Evolutionary conservation across 2,797 vertebrate species (phyloP).

Genomic region (Pseudomugil gertrudae): DNA sequence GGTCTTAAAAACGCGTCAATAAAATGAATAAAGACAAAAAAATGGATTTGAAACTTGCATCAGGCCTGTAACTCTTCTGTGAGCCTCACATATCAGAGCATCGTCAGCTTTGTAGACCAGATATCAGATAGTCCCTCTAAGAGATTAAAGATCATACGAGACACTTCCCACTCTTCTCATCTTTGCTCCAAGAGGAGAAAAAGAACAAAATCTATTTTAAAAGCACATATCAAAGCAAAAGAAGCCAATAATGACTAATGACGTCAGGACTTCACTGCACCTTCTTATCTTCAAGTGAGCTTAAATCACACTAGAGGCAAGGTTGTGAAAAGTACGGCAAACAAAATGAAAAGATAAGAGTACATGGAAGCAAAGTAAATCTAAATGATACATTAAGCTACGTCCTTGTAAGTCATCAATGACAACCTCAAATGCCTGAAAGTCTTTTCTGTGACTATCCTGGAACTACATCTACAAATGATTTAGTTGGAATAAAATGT

Average conservation of each 20-base stretch:
- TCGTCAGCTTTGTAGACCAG: background rate
- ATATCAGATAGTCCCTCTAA: background rate
- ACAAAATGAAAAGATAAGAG: constrained; percentile 25
- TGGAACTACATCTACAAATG: constrained; percentile 18
- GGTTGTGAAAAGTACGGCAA: background rate
- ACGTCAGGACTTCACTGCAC: background rate
- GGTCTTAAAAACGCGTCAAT: too few relatives aligned
- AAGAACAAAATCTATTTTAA: background rate
- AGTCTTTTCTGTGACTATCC: constrained; percentile 8
- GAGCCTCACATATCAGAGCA: too few relatives aligned
- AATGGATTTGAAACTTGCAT: too few relatives aligned
- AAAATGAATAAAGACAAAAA: too few relatives aligned
- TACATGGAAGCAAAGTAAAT: constrained; percentile 19
- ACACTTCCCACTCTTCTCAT: background rate
- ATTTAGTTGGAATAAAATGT: constrained; percentile 22
- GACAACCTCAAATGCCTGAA: constrained; percentile 11
- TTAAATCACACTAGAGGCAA: constrained; percentile 1
- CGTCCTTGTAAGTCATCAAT: constrained; percentile 17
- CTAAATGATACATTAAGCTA: constrained; percentile 11
- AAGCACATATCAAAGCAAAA: constrained; percentile 22
- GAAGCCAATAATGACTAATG: constrained; percentile 1
- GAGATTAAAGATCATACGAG: too few relatives aligned
- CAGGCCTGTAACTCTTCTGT: too few relatives aligned
- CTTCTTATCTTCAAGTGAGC: constrained; percentile 16
- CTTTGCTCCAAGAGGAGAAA: constrained; percentile 2